These are phyloP conservation scores for Indri indri DNA, from an alignment of 2,113 vertebrate species.

Conservation along the genomic window DNA sequence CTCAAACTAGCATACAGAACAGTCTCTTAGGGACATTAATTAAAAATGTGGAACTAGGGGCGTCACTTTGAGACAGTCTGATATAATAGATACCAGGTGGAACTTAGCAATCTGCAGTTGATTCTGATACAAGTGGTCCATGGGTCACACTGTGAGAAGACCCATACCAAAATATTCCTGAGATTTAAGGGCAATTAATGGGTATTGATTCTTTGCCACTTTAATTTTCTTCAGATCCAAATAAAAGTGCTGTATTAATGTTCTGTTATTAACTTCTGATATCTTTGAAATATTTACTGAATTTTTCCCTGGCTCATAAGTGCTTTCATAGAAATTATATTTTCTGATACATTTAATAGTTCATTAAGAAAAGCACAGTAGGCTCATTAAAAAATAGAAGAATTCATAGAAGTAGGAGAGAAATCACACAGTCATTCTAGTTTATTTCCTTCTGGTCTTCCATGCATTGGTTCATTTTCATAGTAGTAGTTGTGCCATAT, in stretches of 20 bases:
- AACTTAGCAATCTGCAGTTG: background rate
- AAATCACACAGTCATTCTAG: background rate
- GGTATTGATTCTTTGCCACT: background rate
- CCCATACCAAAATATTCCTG: background rate
- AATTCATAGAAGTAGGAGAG: background rate
- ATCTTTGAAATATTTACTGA: background rate
- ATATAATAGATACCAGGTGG: background rate
- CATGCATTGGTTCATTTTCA: background rate
- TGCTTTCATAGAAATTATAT: background rate
- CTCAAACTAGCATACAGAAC: background rate
- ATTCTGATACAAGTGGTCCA: background rate
- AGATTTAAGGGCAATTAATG: background rate
- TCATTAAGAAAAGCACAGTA: background rate
- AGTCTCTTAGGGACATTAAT: background rate
- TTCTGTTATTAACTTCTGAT: background rate
- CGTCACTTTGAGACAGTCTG: background rate
- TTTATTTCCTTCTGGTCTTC: background rate
- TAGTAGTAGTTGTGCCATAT: background rate
- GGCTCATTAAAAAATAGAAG: background rate
- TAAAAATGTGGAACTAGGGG: background rate
- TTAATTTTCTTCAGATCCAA: background rate
- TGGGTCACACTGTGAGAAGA: background rate
- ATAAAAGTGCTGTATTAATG: background rate
- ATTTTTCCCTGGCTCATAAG: background rate
- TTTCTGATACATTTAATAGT: constrained; percentile 14